Evolutionary conservation across 2,797 vertebrate genomes (phyloP).

Genomic region (Gobio occitaniae): DNA sequence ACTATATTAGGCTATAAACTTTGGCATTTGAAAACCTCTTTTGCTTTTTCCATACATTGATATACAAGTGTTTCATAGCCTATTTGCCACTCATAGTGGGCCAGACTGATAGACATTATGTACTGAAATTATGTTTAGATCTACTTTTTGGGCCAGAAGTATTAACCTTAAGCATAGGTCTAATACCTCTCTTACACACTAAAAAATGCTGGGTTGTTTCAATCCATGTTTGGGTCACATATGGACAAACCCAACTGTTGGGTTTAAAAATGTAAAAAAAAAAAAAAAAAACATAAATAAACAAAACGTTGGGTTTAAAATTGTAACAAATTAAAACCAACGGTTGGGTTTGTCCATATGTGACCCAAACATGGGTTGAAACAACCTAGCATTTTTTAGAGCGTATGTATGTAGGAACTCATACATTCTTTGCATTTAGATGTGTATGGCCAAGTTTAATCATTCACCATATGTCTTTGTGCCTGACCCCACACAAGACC

Average conservation of each 20-base stretch:
- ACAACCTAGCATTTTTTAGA: too few relatives aligned
- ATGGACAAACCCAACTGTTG: too few relatives aligned
- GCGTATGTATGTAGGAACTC: background rate
- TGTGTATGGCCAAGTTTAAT: slow-evolving; percentile 60
- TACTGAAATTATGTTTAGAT: background rate
- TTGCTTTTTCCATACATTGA: background rate
- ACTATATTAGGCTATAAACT: background rate
- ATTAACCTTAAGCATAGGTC: background rate
- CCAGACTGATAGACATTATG: background rate
- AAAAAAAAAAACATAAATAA: too few relatives aligned
- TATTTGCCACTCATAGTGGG: background rate
- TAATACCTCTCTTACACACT: background rate
- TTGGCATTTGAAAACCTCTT: background rate
- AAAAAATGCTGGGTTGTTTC: too few relatives aligned
- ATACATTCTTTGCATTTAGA: slow-evolving; percentile 12
- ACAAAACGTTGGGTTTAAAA: too few relatives aligned
- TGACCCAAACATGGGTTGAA: too few relatives aligned
- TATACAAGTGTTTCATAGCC: background rate
- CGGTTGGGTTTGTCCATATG: too few relatives aligned
- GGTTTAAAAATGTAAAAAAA: too few relatives aligned
- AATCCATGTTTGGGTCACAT: too few relatives aligned
- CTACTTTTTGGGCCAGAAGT: background rate
- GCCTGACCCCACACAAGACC: background rate
- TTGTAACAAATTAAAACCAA: too few relatives aligned
- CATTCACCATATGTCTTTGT: slow-evolving; percentile 10